Conservation (phyloP, 2,113 vertebrate genomes). For the Ammospiza nelsoni region DNA sequence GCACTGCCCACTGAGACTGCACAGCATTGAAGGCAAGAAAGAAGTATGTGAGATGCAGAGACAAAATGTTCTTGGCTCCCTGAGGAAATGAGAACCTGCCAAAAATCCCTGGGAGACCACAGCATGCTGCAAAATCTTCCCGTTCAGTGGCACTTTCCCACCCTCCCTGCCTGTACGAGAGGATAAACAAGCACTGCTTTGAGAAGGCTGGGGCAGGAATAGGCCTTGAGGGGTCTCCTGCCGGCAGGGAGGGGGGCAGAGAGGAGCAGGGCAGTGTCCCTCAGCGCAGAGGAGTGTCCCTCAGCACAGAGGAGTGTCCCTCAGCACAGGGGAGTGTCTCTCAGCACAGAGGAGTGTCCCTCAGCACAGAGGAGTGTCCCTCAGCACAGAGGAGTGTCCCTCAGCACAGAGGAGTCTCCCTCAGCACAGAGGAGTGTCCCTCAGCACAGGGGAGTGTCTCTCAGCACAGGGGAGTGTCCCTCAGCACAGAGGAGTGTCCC, state of each 20-base stretch:
- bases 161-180: not conserved
- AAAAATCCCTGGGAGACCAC: not conserved
- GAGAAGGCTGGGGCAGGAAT: not conserved
- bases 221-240: not conserved
- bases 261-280: too few species aligned
- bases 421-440: too few species aligned
- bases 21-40: not conserved
- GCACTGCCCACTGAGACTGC: accelerated
- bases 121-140: not conserved
- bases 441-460: too few species aligned
- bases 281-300: too few species aligned
- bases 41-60: not conserved
- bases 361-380: too few species aligned
- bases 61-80: constrained; percentile 27
- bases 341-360: too few species aligned
- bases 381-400: too few species aligned
- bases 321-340: too few species aligned
- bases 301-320: too few species aligned
- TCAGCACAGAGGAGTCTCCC: too few species aligned
- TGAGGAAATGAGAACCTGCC: not conserved
- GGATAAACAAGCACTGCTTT: not conserved
- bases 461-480: too few species aligned
- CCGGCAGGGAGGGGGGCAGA: not conserved
- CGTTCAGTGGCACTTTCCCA: not conserved
- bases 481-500: too few species aligned